Conservation (phyloP, 2,888 invertebrate species). For the Drosophila tanythrix region DNA sequence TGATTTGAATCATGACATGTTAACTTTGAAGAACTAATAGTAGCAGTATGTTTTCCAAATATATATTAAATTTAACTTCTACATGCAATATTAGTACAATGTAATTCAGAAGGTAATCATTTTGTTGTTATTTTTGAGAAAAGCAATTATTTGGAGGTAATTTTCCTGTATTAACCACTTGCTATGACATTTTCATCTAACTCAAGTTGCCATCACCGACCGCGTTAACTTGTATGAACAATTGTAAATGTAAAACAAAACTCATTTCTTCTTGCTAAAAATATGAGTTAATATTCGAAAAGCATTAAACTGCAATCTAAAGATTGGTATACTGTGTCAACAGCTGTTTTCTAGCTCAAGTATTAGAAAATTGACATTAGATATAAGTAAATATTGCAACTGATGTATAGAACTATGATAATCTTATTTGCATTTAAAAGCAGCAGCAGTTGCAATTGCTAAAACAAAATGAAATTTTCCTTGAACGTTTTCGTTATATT, state of each 20-base stretch:
- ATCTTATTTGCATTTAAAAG: background rate
- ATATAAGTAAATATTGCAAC: background rate
- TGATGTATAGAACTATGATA: background rate
- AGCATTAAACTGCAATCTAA: background rate
- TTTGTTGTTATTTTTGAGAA: background rate
- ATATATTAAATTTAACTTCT: background rate
- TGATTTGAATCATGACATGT: background rate
- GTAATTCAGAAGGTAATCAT: accelerated
- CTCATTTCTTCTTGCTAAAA: background rate
- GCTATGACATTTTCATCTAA: background rate
- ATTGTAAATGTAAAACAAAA: background rate
- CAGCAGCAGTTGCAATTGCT: background rate
- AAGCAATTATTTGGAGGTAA: background rate
- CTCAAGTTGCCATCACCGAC: background rate
- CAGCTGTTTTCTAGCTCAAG: background rate
- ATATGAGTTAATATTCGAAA: background rate
- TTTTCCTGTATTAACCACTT: background rate
- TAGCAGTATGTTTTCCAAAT: background rate
- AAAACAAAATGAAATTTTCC: background rate
- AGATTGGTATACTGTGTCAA: background rate
- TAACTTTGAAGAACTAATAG: background rate
- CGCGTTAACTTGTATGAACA: background rate
- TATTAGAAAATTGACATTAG: background rate
- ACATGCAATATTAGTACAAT: background rate
- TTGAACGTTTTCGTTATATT: background rate